These are phyloP conservation scores for Plebejus anna DNA, from an alignment of 2,888 invertebrate genomes.

Conservation along the genomic window DNA sequence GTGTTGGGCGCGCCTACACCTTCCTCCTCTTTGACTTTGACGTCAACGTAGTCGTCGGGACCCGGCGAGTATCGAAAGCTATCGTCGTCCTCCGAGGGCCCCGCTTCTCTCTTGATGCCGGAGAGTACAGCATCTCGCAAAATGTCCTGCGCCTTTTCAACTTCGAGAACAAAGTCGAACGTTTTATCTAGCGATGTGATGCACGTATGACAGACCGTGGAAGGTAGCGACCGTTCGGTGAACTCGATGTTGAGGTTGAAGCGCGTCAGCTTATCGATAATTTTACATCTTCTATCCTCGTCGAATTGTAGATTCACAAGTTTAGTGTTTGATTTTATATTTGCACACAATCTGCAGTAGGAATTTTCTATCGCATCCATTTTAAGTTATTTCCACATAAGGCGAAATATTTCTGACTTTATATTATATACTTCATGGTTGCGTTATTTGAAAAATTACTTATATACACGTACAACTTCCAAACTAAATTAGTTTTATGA, in stretches of 20 bases:
- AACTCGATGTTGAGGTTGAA: slow-evolving; percentile 51
- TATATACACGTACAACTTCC: too few species aligned
- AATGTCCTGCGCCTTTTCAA: slow-evolving; percentile 53
- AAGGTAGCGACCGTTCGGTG: slow-evolving; percentile 46
- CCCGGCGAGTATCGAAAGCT: slow-evolving; percentile 27
- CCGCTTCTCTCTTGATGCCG: slow-evolving; percentile 47
- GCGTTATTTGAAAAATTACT: background rate
- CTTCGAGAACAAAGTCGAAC: slow-evolving; percentile 49
- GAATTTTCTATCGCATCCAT: slow-evolving; percentile 34
- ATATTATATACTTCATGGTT: background rate
- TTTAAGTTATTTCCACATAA: background rate
- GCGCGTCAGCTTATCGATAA: slow-evolving; percentile 48
- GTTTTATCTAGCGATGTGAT: slow-evolving; percentile 49
- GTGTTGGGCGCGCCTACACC: slow-evolving; percentile 14
- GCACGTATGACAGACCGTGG: slow-evolving; percentile 56
- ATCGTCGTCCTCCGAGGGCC: slow-evolving; percentile 32
- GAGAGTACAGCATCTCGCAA: slow-evolving; percentile 43
- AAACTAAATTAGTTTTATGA: too few species aligned
- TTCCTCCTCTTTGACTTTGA: slow-evolving; percentile 40
- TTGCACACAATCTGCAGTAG: slow-evolving; percentile 49
- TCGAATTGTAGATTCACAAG: slow-evolving; percentile 48
- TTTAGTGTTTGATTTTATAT: slow-evolving; percentile 47
- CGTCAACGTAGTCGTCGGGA: slow-evolving; percentile 32
- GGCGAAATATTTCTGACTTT: background rate
- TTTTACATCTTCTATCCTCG: slow-evolving; percentile 42